Evolutionary conservation across 2,888 invertebrate species (phyloP), one percentile per base, ranked within the genome.

Genomic region (Lomographa bimaculata): DNA sequence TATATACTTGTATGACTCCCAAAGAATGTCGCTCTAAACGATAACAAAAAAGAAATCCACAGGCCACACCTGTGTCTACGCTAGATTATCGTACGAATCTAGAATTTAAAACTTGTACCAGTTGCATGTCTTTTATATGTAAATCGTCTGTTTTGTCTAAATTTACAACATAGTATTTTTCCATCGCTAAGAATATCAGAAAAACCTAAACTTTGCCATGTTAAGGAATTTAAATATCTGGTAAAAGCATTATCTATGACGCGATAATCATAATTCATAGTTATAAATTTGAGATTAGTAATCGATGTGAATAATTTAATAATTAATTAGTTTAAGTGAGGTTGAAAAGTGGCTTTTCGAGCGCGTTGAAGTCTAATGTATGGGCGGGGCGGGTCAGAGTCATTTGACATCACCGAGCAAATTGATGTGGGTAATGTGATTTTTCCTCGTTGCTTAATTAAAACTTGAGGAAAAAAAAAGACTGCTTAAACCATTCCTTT

Each of bases 291-390:
- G 4, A 14, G 3, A 14, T 14, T 2, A 3, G 4, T 14, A 14
- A 14, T 14, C 14, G n/a, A n/a, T n/a, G n/a, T n/a, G n/a, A n/a
- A n/a, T n/a, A n/a, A n/a, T n/a, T n/a, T n/a, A n/a, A n/a, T n/a
- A n/a, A n/a, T n/a, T n/a, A n/a, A n/a, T n/a, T n/a, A n/a, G n/a
- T n/a, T n/a, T n/a, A n/a, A n/a, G n/a, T n/a, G n/a, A n/a, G n/a
- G n/a, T n/a, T n/a, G n/a, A n/a, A n/a, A n/a, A 14, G 10, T 7
- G 7, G 16, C 29, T 5, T 12, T 2, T 6, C 23, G 38, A 53
- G 64, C 82, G 76, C 84, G 84, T 84, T 83, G 79, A 84, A 76
- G 81, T 84, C 84, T 84, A 67, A 61, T 63, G 57, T 69, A 74
- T 24, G 47, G 60, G 48, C 39, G 50, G 42, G 20, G 11, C 29